Conservation (phyloP, 2,113 vertebrate species). For the Callochromis pleurospilus region DNA sequence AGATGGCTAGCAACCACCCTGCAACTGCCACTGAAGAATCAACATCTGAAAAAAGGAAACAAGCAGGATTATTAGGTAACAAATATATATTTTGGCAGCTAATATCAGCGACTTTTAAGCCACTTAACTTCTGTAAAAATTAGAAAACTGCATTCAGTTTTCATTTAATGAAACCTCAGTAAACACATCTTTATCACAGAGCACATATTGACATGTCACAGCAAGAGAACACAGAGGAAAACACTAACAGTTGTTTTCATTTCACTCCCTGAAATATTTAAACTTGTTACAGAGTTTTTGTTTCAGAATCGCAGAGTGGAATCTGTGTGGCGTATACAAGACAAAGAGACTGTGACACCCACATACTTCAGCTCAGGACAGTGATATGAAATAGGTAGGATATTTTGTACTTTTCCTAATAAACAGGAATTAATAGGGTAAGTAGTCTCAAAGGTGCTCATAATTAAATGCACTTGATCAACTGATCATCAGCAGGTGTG, state of each 20-base stretch:
- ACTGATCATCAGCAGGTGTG: neutral
- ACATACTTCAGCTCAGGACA: neutral
- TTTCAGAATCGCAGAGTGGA: neutral
- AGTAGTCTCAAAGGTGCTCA: neutral
- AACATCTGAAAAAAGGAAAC: conserved; percentile 38
- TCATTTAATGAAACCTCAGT: neutral
- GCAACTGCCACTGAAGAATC: neutral
- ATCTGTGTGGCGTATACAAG: neutral
- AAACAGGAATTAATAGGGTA: neutral
- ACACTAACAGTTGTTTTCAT: neutral
- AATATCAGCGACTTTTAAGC: neutral
- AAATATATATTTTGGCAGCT: neutral
- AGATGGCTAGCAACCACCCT: conserved; percentile 16
- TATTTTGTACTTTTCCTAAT: neutral
- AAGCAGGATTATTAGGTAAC: neutral
- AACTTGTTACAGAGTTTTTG: neutral
- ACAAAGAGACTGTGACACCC: neutral
- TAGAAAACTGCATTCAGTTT: neutral
- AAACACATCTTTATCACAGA: neutral
- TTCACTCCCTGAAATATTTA: neutral
- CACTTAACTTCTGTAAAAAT: neutral
- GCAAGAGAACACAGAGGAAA: neutral
- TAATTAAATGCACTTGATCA: neutral
- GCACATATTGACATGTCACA: neutral
- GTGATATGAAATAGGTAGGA: neutral